Base-by-base conservation (phyloP, 2,888 invertebrate genomes). In the Nomada goodeniana region DNA sequence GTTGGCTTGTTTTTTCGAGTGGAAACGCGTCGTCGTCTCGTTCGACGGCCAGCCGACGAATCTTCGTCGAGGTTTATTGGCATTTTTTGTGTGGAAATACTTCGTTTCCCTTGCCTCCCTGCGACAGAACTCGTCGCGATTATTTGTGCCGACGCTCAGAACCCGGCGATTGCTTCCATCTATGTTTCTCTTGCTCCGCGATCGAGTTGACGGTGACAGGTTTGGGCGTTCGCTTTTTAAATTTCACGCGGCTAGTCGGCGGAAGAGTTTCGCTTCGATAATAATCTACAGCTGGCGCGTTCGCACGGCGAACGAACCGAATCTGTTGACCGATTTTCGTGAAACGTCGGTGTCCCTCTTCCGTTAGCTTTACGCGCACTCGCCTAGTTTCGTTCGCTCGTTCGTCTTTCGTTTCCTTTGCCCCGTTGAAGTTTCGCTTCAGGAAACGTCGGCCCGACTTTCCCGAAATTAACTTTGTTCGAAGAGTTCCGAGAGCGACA, bases 381-480 rank as follows among this genome's bases (percentile, higher is more conserved):
- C 71, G 60, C 18, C 76, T 78, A 71, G 73, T 84, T 78, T 82
- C 82, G 64, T 78, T 57, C 65, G 59, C 53, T 75, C 69, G 59
- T 59, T 75, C 69, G 55, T 63, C 71, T 83, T 72, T 85, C 87
- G 65, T 81, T 81, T 73, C 78, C 78, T 73, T 53, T 5, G 42
- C 61, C 26, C 23, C 20, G 53, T 61, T 67, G 63, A 88, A 86
- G 82, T 87, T 88, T 89, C 86, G 89, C 87, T 87, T 84, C 85
- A 82, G 80, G 82, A 57, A 85, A 73, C 81, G 74, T 80, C 84
- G 83, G 77, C 44, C 76, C 80, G 85, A 82, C 83, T 71, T 83
- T 86, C 73, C 57, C 59, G 80, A 83, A 90, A 90, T 90, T 89
- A 90, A 90, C 89, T 89, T 87, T 87, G 85, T 85, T 83, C 82